Evolutionary conservation across 2,888 invertebrate genomes (phyloP), one percentile per base, ranked within the genome.

Genomic region (Zootermopsis nevadensis): DNA sequence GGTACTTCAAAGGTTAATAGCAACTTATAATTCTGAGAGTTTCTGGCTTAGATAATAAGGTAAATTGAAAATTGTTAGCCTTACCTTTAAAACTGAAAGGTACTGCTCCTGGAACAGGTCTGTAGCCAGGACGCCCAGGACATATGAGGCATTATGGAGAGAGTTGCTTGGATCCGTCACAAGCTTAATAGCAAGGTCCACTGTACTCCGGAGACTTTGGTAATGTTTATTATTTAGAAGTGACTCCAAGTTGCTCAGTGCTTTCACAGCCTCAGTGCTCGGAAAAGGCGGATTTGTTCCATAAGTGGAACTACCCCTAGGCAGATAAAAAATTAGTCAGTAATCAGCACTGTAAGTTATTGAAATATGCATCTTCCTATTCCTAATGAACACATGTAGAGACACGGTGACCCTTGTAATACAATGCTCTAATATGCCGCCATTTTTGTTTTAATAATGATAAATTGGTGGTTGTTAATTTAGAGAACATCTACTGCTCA

Each of bases 201-300:
- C 87, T 53, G 89, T 89, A 42, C 88, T 87, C 82, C 88, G 89
- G 10, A 90, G 86, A 53, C 91, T 91, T 4, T 87, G 86, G 85
- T 90, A 91, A 82, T 90, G 89, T 84, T 91, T 90, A 84, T 90
- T 90, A 22, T 86, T 84, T 69, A 89, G 84, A 33, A 91, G 87
- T 24, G 87, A 87, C 85, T 91, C 91, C 66, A 91, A 87, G 66
- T 87, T 86, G 79, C 89, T 89, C 87, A 91, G 88, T 15, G 89
- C 89, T 85, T 89, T 90, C 19, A 90, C 86, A 10, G 90, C 90
- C 83, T 90, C 90, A 8, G 86, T 77, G 82, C 88, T 89, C 55
- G 90, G 90, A 81, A 88, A 87, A 42, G 89, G 87, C 82, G 90
- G 90, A 38, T 12, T 74, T 35, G 42, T n/a, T 33, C 24, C 35